Conservation (phyloP, 2,888 invertebrate genomes). For the Coremacera marginata region DNA sequence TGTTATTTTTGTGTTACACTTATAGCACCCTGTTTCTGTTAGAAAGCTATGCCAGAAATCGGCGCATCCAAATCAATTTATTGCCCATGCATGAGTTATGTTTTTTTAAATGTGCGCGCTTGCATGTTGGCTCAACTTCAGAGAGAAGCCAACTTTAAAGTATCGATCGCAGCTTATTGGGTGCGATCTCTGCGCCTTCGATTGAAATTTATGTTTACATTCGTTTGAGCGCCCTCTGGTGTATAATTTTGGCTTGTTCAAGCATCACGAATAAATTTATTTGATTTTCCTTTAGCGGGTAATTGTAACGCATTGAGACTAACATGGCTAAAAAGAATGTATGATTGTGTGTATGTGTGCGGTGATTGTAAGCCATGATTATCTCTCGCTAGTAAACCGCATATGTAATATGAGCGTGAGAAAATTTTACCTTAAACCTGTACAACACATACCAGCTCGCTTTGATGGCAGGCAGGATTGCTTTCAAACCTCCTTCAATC, state of each 20-base stretch:
- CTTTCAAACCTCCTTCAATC: neutral
- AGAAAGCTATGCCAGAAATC: neutral
- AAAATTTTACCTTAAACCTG: constrained; percentile 1
- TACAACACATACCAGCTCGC: neutral
- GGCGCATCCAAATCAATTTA: constrained; percentile 43
- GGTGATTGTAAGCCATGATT: constrained; percentile 31
- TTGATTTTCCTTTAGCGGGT: constrained; percentile 25
- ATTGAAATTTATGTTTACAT: constrained; percentile 51
- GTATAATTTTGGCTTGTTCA: constrained; percentile 62
- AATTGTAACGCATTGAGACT: constrained; percentile 21
- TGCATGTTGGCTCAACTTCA: constrained; percentile 8
- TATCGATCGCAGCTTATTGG: constrained; percentile 27
- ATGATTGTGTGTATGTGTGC: neutral
- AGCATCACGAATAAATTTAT: constrained; percentile 53
- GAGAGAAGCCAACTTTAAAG: neutral
- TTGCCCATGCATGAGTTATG: constrained; percentile 45
- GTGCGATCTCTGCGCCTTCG: constrained; percentile 29
- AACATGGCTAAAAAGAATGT: constrained; percentile 25
- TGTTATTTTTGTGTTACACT: neutral
- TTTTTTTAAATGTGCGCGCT: constrained; percentile 45
- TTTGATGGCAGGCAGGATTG: neutral
- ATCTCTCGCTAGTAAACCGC: constrained; percentile 1
- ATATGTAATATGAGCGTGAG: constrained; percentile 35
- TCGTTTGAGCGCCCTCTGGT: constrained; percentile 59
- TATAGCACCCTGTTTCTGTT: neutral